phyloP scores from a whole-genome alignment of 2,888 invertebrate species.

The Biston betularia region DNA sequence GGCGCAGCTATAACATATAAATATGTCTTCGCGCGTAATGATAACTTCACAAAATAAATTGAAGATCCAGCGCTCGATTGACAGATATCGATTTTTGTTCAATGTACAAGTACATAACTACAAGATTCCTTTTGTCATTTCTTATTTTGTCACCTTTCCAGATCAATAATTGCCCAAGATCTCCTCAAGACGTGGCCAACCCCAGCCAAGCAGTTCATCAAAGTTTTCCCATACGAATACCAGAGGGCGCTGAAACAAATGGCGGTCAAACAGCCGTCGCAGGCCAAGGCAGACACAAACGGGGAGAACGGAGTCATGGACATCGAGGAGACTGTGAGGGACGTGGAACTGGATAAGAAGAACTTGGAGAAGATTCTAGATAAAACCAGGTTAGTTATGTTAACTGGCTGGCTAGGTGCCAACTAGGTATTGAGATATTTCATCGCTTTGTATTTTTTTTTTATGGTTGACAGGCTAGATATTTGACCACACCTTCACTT shows the following conservation, averaged over 20 bases:
- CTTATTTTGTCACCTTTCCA: constrained; percentile 41
- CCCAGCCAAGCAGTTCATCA: constrained; percentile 93
- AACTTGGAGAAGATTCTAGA: constrained; percentile 93
- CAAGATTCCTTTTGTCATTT: not conserved
- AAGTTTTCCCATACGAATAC: constrained; percentile 99
- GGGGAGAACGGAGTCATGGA: constrained; percentile 87
- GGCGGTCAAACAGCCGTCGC: constrained; percentile 49
- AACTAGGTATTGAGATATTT: too few species aligned
- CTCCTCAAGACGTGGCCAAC: constrained; percentile 93
- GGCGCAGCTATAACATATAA: too few species aligned
- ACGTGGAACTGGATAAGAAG: constrained; percentile 91
- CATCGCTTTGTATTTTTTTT: too few species aligned
- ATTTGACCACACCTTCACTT: too few species aligned
- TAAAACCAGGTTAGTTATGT: constrained; percentile 87
- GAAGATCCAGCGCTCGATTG: too few species aligned
- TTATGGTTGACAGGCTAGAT: too few species aligned
- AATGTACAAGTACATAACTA: too few species aligned
- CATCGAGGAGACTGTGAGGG: constrained; percentile 95
- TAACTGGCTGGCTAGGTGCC: too few species aligned
- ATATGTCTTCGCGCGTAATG: too few species aligned
- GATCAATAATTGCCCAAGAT: constrained; percentile 92
- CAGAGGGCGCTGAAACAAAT: constrained; percentile 94
- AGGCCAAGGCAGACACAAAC: constrained; percentile 61
- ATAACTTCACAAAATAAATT: too few species aligned
- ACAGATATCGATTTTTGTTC: too few species aligned